These are phyloP conservation scores for Nycticryphes semicollaris DNA, from an alignment of 2,113 vertebrate genomes.

Conservation along the genomic window DNA sequence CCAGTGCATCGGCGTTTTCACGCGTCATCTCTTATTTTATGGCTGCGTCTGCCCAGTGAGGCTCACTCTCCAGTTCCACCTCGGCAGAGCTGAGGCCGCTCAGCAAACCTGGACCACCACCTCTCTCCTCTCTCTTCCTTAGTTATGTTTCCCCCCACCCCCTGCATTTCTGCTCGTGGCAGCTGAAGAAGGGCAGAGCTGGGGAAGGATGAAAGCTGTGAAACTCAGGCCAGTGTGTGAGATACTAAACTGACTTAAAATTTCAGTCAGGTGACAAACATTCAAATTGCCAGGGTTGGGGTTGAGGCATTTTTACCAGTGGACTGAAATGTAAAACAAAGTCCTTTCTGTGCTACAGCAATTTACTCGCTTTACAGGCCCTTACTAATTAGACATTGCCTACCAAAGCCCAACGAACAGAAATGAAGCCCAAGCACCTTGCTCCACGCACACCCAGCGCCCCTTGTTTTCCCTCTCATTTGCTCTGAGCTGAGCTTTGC, in stretches of 20 bases:
- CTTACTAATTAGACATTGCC: neutral
- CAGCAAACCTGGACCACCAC: neutral
- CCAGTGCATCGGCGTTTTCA: neutral
- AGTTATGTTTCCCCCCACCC: neutral
- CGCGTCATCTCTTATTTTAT: neutral
- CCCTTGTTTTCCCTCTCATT: neutral
- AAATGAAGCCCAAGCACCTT: neutral
- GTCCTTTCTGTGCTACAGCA: neutral
- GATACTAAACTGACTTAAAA: neutral
- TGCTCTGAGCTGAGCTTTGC: neutral
- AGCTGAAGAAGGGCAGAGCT: neutral
- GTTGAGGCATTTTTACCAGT: neutral
- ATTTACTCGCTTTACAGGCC: neutral
- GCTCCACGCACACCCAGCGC: neutral
- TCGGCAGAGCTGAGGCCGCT: neutral
- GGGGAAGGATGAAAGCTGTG: neutral
- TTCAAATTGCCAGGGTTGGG: neutral
- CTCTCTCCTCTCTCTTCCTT: neutral
- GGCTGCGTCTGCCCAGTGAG: neutral
- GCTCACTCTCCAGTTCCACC: neutral
- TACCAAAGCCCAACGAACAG: neutral
- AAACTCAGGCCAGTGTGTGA: neutral
- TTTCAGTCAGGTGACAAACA: neutral
- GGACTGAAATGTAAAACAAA: neutral
- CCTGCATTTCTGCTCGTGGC: neutral